Evolutionary conservation across 2,797 vertebrate species (phyloP), one percentile per base, ranked within the genome.

Genomic region (Melanotaenia pygmaea): DNA sequence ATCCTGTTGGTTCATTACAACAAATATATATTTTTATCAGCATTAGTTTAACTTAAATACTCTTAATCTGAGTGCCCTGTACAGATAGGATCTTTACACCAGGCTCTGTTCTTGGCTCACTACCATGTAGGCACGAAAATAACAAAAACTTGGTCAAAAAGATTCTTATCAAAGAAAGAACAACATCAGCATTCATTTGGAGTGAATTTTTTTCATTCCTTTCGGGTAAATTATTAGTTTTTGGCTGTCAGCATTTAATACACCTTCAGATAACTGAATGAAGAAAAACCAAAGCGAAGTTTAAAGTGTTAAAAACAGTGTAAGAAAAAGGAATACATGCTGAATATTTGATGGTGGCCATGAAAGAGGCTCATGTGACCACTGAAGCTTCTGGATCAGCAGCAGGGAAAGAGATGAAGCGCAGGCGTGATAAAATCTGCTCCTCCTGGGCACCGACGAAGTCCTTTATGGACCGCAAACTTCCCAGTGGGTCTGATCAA

Each of bases 351-450:
- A 88, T 88, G 30, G 53, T 12, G 37, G 53, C 56, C 67, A 80
- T 84, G 54, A 87, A 89, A 82, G 76, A 74, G 67, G 58, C 40
- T 59, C 78, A 40, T 66, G 66, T 85, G 85, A 77, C 78, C 79
- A 68, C 68, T 61, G 76, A 74, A 54, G 76, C 38, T 63, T 74
- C 50, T 70, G 64, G 67, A 79, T 68, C 65, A 69, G 51, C 78
- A 80, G 76, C 70, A 28, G 45, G 51, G 59, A 22, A 3, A 51
- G 28, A 81, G 81, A 28, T n/a, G 69, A 61, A 54, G 1, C 53
- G 30, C 30, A 30, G 4, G 30, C 30, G 30, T 30, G 30, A 30
- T 30, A 30, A 30, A 37, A 28, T 43, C 10, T 56, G 57, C 32
- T 78, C 74, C 85, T 81, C 59, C 8, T 68, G 83, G 83, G 65